Percentiles rank a stretch among this genome's conserved stretches.
phyloP scores from a whole-genome alignment of 2,113 vertebrate genomes.

The Carassius gibelio region DNA sequence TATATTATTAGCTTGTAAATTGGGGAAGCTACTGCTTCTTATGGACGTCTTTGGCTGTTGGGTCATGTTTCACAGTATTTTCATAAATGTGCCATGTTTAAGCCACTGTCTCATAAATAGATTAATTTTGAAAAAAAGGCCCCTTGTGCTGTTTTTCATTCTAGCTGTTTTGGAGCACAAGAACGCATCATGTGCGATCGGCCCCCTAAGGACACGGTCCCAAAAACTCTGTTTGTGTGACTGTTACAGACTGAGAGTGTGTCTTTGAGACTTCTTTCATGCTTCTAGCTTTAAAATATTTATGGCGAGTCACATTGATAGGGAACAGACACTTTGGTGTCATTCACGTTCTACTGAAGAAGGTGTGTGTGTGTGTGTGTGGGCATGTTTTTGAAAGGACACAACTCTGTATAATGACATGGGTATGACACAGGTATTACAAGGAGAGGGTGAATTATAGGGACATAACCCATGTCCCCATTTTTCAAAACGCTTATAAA shows the following conservation, averaged over 20 bases:
- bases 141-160: background rate
- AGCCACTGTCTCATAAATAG: background rate
- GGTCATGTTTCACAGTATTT: background rate
- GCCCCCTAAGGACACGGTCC: background rate
- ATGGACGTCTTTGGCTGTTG: background rate
- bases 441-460: too few relatives aligned
- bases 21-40: background rate
- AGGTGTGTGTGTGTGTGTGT: background rate
- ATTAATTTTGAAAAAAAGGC: background rate
- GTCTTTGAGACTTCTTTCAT: slow-evolving; percentile 9
- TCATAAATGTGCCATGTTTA: background rate
- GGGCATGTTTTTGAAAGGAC: too few relatives aligned
- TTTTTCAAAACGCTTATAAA: too few relatives aligned
- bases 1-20: background rate
- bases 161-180: background rate
- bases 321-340: slow-evolving; percentile 40
- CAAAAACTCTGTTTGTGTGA: background rate
- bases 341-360: slow-evolving; percentile 13
- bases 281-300: slow-evolving; percentile 41
- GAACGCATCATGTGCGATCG: background rate
- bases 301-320: slow-evolving; percentile 31
- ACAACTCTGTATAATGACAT: too few relatives aligned
- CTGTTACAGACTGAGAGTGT: background rate
- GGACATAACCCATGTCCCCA: too few relatives aligned
- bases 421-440: too few relatives aligned